phyloP scores from a whole-genome alignment of 2,797 vertebrate genomes.

The Squalus acanthias region DNA sequence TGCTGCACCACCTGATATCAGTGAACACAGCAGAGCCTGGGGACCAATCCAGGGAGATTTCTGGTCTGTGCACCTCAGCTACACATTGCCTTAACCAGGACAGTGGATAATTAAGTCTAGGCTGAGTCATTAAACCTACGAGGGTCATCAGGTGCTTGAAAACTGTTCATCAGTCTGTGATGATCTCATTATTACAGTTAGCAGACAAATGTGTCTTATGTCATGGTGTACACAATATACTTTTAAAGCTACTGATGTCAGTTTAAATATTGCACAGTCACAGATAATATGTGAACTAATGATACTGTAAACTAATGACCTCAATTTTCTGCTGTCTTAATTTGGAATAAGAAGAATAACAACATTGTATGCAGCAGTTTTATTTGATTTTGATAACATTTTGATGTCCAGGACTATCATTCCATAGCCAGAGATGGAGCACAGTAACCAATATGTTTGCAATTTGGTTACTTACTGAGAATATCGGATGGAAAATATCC shows the following conservation, averaged over 20 bases:
- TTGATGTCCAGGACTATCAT: not conserved
- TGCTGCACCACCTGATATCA: not conserved
- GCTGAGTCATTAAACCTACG: not conserved
- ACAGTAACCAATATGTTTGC: not conserved
- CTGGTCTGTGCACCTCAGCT: not conserved
- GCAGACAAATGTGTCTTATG: not conserved
- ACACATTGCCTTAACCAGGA: not conserved
- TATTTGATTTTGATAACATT: not conserved
- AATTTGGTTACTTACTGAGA: not conserved
- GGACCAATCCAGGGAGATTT: not conserved
- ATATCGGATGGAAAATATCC: not conserved
- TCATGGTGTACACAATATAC: not conserved
- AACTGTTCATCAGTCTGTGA: not conserved
- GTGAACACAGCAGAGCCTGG: not conserved
- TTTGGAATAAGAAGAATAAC: not conserved
- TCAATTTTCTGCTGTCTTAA: not conserved
- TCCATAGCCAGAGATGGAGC: too few species aligned
- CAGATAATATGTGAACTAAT: not conserved
- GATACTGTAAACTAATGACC: not conserved
- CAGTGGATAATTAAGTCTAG: not conserved
- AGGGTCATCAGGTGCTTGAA: not conserved
- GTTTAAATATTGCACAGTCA: not conserved
- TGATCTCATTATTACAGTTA: not conserved
- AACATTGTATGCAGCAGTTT: not conserved
- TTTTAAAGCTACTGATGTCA: slow-evolving; percentile 4